Conservation (phyloP, 2,888 invertebrate genomes). For the Lypha dubia region DNA sequence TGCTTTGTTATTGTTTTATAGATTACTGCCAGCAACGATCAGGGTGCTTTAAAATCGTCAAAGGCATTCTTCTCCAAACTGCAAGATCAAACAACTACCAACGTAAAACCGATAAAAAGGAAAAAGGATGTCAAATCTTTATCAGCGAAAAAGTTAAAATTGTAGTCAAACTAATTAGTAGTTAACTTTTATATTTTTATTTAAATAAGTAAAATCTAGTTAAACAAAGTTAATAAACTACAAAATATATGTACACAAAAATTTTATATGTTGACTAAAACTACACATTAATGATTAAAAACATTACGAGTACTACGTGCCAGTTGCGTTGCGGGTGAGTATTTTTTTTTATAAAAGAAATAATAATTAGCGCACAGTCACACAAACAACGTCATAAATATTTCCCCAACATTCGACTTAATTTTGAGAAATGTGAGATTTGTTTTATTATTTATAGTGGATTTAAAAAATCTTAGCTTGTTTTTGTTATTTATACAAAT, state of each 20-base stretch:
- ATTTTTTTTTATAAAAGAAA: too few relatives aligned
- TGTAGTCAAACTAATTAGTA: slow-evolving; percentile 81
- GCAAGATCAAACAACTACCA: slow-evolving; percentile 86
- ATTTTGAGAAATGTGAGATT: too few relatives aligned
- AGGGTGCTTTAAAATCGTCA: slow-evolving; percentile 87
- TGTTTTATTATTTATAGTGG: too few relatives aligned
- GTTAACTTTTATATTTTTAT: slow-evolving; percentile 5
- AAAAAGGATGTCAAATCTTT: slow-evolving; percentile 84
- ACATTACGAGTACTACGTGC: slow-evolving; percentile 61
- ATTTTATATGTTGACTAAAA: slow-evolving; percentile 3
- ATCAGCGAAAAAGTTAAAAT: slow-evolving; percentile 86
- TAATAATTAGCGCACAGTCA: too few relatives aligned
- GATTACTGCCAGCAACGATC: slow-evolving; percentile 80
- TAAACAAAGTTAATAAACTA: slow-evolving; percentile 5
- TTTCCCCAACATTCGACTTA: too few relatives aligned
- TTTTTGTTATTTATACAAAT: too few relatives aligned
- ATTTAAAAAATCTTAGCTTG: too few relatives aligned
- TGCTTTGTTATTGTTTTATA: slow-evolving; percentile 67
- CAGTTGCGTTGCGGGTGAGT: slow-evolving; percentile 19
- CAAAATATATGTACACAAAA: not conserved
- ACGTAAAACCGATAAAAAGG: slow-evolving; percentile 83
- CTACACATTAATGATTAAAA: slow-evolving; percentile 52
- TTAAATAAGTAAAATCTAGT: slow-evolving; percentile 27
- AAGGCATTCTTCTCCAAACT: slow-evolving; percentile 94
- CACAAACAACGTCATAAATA: too few relatives aligned